These are phyloP conservation scores for Xiphophorus birchmanni DNA, from an alignment of 2,797 vertebrate species.

Conservation along the genomic window DNA sequence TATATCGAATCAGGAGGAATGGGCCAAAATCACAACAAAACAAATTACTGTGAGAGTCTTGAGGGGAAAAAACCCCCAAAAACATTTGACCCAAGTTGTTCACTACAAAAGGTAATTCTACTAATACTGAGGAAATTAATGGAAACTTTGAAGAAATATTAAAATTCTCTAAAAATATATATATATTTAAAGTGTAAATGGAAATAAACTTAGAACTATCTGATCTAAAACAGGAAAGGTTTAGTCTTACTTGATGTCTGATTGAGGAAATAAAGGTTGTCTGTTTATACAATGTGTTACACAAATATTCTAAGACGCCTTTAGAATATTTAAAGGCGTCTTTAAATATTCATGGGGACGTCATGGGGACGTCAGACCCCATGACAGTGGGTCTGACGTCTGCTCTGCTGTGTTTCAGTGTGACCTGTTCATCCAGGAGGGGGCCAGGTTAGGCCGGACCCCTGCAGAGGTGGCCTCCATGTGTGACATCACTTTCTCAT, in stretches of 20 bases:
- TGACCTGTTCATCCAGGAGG: slow-evolving; percentile 99
- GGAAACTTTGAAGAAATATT: neutral
- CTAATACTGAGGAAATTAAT: neutral
- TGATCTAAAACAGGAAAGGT: neutral
- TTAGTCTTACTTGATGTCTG: neutral
- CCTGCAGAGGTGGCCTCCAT: slow-evolving; percentile 97
- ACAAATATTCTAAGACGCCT: neutral
- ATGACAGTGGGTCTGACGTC: neutral
- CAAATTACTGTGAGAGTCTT: neutral
- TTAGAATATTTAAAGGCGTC: no score
- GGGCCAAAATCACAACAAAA: neutral
- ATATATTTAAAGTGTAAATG: neutral
- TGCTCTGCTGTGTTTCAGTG: slow-evolving; percentile 79
- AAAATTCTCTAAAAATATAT: neutral
- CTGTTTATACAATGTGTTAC: neutral
- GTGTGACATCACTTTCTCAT: slow-evolving; percentile 99
- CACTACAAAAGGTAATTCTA: neutral
- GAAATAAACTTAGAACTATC: neutral
- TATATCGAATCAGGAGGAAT: neutral
- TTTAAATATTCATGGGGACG: no score
- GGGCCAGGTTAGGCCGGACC: slow-evolving; percentile 94
- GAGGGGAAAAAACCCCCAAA: neutral
- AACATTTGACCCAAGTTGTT: neutral
- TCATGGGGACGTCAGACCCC: no score
- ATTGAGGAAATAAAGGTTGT: neutral